Conservation (phyloP, 2,797 vertebrate genomes). For the Anolis apletophallus region DNA sequence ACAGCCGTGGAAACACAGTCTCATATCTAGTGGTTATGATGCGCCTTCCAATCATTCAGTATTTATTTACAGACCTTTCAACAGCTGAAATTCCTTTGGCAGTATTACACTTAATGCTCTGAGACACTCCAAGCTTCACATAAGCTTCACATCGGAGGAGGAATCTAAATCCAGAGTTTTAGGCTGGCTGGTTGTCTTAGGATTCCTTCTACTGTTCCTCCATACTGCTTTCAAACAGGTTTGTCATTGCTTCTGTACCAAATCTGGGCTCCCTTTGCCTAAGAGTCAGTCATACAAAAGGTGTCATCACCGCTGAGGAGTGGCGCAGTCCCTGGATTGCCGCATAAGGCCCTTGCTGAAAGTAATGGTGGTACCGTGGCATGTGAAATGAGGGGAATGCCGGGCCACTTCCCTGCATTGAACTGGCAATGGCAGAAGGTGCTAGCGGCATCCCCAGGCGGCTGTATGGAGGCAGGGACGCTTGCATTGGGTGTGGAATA, state of each 20-base stretch:
- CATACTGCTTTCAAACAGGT: slow-evolving; percentile 61
- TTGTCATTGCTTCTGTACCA: slow-evolving; percentile 47
- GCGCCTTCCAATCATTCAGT: slow-evolving; percentile 55
- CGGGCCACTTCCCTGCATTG: slow-evolving; percentile 93
- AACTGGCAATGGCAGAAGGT: slow-evolving; percentile 88
- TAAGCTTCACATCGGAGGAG: slow-evolving; percentile 28
- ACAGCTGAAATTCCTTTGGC: slow-evolving; percentile 38
- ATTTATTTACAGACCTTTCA: slow-evolving; percentile 24
- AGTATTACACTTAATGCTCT: slow-evolving; percentile 41
- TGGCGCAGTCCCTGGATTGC: slow-evolving; percentile 98
- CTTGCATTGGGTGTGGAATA: slow-evolving; percentile 94
- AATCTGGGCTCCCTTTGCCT: slow-evolving; percentile 43
- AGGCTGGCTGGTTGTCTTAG: slow-evolving; percentile 43
- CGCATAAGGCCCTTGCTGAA: slow-evolving; percentile 98
- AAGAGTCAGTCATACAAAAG: slow-evolving; percentile 90
- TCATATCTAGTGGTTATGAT: slow-evolving; percentile 30
- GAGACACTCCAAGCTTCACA: slow-evolving; percentile 58
- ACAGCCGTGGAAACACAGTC: slow-evolving; percentile 56
- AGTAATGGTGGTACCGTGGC: slow-evolving; percentile 98
- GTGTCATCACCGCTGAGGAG: slow-evolving; percentile 97
- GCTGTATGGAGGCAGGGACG: slow-evolving; percentile 92
- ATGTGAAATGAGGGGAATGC: slow-evolving; percentile 98
- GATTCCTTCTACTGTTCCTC: slow-evolving; percentile 63
- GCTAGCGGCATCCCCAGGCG: slow-evolving; percentile 94
- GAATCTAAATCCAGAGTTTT: slow-evolving; percentile 57